Conservation (phyloP, 2,113 vertebrate species). For the Odontophorus gujanensis region DNA sequence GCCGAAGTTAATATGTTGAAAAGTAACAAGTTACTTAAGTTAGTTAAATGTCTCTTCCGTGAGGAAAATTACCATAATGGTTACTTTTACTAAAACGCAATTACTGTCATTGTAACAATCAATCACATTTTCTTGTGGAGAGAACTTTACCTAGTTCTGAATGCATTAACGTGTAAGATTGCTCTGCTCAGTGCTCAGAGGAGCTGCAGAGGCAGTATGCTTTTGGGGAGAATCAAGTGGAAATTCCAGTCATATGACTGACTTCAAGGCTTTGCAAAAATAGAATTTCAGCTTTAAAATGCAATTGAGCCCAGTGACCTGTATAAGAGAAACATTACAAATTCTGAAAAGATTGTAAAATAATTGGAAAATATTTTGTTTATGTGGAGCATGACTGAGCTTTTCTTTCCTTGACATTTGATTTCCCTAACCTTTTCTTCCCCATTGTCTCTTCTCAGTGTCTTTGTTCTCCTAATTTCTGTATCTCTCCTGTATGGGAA, state of each 20-base stretch:
- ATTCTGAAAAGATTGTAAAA: constrained; percentile 43
- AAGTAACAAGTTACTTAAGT: constrained; percentile 83
- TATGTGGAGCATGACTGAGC: background rate
- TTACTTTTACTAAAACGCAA: constrained; percentile 86
- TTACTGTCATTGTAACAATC: constrained; percentile 86
- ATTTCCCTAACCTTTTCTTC: background rate
- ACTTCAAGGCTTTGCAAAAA: background rate
- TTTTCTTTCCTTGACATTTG: background rate
- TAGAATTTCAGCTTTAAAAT: background rate
- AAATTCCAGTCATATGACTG: constrained; percentile 21
- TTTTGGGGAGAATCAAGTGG: constrained; percentile 26
- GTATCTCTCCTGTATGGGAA: background rate
- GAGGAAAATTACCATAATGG: constrained; percentile 85
- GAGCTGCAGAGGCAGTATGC: constrained; percentile 48
- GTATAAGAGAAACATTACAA: constrained; percentile 35
- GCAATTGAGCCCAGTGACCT: constrained; percentile 14
- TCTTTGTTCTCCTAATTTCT: background rate
- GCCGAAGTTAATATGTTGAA: constrained; percentile 79
- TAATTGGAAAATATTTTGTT: background rate
- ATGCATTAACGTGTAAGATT: constrained; percentile 77
- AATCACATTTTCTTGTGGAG: constrained; percentile 80
- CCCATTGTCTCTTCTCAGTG: fast-evolving
- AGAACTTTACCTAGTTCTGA: constrained; percentile 77
- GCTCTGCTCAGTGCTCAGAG: constrained; percentile 51
- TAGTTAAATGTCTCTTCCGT: constrained; percentile 82